Conservation (phyloP, 2,797 vertebrate genomes). For the Sardinella longiceps region DNA sequence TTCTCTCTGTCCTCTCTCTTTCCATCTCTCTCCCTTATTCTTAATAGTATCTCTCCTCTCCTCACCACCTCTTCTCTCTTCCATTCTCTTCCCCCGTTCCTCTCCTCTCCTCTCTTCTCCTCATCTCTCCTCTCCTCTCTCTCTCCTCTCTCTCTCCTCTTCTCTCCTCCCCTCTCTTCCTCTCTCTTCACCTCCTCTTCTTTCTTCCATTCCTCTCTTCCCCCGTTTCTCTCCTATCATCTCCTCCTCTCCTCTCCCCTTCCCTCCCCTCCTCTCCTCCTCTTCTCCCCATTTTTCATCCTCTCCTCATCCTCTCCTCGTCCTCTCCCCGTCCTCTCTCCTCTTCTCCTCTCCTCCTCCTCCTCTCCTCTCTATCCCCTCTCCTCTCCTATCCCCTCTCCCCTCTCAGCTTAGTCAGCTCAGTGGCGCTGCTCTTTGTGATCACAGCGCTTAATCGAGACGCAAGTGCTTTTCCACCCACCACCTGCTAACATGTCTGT, state of each 20-base stretch:
- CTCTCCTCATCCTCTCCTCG: neutral
- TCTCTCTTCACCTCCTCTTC: neutral
- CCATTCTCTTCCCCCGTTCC: slow-evolving; percentile 2
- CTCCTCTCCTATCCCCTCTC: neutral
- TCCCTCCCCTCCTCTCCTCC: neutral
- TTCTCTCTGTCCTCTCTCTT: neutral
- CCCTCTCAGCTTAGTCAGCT: neutral
- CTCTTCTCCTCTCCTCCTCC: neutral
- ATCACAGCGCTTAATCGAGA: neutral
- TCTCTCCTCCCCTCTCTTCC: neutral
- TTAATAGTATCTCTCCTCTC: too few species aligned
- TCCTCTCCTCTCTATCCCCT: neutral
- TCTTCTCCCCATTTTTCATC: neutral
- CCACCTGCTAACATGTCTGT: slow-evolving; percentile 15
- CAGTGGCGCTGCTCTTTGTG: neutral
- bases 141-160: slow-evolving; percentile 19
- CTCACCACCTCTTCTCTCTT: neutral
- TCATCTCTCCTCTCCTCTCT: neutral
- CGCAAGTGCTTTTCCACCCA: neutral
- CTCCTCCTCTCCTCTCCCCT: neutral
- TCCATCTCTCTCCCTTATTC: slow-evolving; percentile 34
- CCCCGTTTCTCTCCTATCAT: neutral
- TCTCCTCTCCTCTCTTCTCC: neutral
- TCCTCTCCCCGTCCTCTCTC: neutral
- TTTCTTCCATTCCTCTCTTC: too few species aligned